Evolutionary conservation across 2,113 vertebrate genomes (phyloP).

Genomic region (Lanius collurio): DNA sequence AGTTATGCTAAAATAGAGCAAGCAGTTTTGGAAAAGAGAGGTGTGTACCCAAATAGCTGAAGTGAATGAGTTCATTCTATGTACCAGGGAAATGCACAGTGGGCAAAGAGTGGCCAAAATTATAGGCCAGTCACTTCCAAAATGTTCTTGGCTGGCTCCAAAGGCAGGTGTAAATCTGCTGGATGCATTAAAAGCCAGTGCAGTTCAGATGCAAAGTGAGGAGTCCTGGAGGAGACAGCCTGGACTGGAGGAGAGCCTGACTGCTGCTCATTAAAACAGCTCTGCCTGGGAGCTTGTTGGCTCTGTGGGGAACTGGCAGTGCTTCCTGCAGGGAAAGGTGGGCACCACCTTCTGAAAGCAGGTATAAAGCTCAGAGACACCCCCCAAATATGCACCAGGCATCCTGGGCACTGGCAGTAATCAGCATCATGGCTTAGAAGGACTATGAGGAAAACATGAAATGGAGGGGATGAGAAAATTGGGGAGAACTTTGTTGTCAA

Average conservation of each 20-base stretch:
- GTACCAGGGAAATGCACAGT: neutral
- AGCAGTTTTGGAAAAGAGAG: neutral
- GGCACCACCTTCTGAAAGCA: neutral
- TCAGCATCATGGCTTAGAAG: neutral
- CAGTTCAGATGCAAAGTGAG: neutral
- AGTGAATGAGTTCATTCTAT: conserved; percentile 49
- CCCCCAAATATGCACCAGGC: rapidly evolving
- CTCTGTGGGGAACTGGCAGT: neutral
- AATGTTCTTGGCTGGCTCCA: conserved; percentile 33
- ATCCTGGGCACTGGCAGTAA: neutral
- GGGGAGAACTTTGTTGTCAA: neutral
- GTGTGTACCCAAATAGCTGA: neutral
- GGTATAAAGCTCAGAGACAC: neutral
- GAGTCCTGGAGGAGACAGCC: neutral
- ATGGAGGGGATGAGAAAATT: neutral
- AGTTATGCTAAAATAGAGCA: neutral
- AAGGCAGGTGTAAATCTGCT: conserved; percentile 42
- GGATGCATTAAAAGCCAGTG: neutral
- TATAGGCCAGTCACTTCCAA: conserved; percentile 28
- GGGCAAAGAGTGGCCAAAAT: conserved; percentile 1
- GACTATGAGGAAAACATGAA: neutral
- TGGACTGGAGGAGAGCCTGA: neutral
- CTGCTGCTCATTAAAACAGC: neutral
- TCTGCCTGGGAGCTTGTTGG: neutral
- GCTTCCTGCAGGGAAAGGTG: neutral